Evolutionary conservation across 2,888 invertebrate genomes (phyloP).

Genomic region (Uropetala carovei): DNA sequence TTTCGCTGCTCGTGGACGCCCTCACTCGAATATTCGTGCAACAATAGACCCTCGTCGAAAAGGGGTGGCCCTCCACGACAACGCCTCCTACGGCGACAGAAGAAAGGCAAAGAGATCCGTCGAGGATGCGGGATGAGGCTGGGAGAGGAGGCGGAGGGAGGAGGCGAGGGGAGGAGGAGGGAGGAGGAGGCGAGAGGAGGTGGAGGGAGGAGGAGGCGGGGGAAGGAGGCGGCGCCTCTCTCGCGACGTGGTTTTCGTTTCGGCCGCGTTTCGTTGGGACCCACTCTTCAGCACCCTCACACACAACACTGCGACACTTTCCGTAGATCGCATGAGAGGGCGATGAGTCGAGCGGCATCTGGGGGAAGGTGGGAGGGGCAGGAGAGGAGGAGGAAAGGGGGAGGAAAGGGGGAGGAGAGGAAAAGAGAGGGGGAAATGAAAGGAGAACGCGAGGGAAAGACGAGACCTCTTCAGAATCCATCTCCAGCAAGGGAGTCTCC

Average conservation of each 20-base stretch:
- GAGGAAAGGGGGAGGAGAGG: not conserved
- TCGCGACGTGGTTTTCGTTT: not conserved
- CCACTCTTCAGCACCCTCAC: not conserved
- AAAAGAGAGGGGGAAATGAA: not conserved
- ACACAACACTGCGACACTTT: too few relatives aligned
- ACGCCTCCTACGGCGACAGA: slow-evolving; percentile 16
- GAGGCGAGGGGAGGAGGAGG: too few relatives aligned
- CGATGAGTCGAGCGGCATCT: not conserved
- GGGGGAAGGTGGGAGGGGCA: not conserved
- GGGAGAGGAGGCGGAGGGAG: not conserved
- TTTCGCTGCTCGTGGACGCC: too few relatives aligned
- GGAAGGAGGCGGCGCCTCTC: not conserved
- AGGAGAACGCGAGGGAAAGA: not conserved
- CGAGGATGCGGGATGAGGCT: not conserved
- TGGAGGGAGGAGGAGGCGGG: not conserved
- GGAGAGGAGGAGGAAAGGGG: not conserved
- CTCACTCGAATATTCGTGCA: not conserved
- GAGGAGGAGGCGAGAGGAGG: too few relatives aligned
- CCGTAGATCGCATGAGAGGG: not conserved
- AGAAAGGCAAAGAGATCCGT: not conserved
- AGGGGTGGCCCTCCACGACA: not conserved
- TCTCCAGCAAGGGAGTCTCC: slow-evolving; percentile 7
- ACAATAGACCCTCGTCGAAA: slow-evolving; percentile 4
- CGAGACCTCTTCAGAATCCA: slow-evolving; percentile 39
- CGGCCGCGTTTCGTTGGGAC: not conserved